These are phyloP conservation scores for Drosophila emarginata DNA, from an alignment of 2,888 invertebrate genomes.

Conservation along the genomic window DNA sequence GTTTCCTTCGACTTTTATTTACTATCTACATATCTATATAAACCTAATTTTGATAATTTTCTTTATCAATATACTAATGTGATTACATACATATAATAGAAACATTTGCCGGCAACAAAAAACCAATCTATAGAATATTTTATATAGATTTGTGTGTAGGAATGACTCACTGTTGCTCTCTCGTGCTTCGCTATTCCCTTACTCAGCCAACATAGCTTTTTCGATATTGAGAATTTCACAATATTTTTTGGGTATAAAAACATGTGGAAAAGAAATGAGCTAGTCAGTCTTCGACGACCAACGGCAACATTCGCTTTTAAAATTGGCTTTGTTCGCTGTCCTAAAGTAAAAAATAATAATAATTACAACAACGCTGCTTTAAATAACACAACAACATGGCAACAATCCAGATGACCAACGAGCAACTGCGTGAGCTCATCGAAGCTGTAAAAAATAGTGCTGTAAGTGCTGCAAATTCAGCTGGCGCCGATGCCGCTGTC, in stretches of 20 bases:
- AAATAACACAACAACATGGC: constrained; percentile 47
- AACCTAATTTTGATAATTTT: no score
- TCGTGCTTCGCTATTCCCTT: not conserved
- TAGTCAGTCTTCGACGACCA: constrained; percentile 54
- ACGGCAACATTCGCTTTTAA: constrained; percentile 58
- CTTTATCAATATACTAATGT: no score
- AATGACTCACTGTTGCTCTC: constrained; percentile 36
- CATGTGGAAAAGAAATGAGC: not conserved
- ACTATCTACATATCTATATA: no score
- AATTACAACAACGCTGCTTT: not conserved
- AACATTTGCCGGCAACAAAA: not conserved
- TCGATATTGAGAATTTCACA: constrained; percentile 60
- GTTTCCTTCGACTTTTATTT: no score
- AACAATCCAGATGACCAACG: constrained; percentile 73
- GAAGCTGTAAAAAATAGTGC: constrained; percentile 68
- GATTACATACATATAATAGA: not conserved
- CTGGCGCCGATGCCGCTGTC: constrained; percentile 17
- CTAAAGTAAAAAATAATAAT: constrained; percentile 3
- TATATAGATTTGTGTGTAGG: no score
- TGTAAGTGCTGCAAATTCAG: constrained; percentile 37
- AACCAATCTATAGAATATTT: not conserved
- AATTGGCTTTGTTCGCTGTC: constrained; percentile 63
- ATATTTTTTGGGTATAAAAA: constrained; percentile 48
- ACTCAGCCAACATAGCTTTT: constrained; percentile 39
- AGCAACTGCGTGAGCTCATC: constrained; percentile 77